These are phyloP conservation scores for Holocentrus rufus DNA, from an alignment of 2,797 vertebrate species.

Conservation along the genomic window DNA sequence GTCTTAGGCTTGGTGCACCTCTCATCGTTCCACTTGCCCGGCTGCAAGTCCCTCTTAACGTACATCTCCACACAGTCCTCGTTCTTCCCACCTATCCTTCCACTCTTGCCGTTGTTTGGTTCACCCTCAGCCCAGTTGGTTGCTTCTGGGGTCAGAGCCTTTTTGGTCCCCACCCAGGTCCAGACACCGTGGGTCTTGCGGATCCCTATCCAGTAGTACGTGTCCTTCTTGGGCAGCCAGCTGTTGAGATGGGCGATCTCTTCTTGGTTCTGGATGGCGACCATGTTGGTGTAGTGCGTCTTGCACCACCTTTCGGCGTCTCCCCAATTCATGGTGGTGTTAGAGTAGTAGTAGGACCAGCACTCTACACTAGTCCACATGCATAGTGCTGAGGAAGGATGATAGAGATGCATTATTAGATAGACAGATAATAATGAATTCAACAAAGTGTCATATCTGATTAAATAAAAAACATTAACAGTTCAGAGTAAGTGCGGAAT, in stretches of 20 bases:
- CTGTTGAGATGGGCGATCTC: slow-evolving; percentile 80
- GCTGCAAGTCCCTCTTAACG: slow-evolving; percentile 49
- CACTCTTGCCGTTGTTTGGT: slow-evolving; percentile 74
- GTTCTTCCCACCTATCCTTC: rapidly evolving
- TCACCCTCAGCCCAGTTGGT: slow-evolving; percentile 81
- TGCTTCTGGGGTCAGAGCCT: slow-evolving; percentile 75
- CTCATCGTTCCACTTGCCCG: slow-evolving; percentile 85
- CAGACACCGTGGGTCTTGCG: slow-evolving; percentile 79
- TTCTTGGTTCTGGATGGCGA: slow-evolving; percentile 85
- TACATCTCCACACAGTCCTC: slow-evolving; percentile 89
- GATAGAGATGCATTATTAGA: slow-evolving; percentile 1
- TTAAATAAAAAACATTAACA: background rate
- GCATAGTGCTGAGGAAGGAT: slow-evolving; percentile 69
- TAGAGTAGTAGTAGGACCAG: slow-evolving; percentile 82
- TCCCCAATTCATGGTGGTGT: slow-evolving; percentile 73
- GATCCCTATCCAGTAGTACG: slow-evolving; percentile 87
- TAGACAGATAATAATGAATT: background rate
- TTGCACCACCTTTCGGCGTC: slow-evolving; percentile 75
- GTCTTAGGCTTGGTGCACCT: slow-evolving; percentile 72
- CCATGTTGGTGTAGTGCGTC: slow-evolving; percentile 80
- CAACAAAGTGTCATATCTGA: background rate
- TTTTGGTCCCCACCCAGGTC: slow-evolving; percentile 87
- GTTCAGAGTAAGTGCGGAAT: background rate
- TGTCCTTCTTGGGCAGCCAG: slow-evolving; percentile 37
- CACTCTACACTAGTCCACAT: slow-evolving; percentile 66